Base-by-base conservation (phyloP, 2,113 vertebrate genomes). In the Tympanuchus pallidicinctus region DNA sequence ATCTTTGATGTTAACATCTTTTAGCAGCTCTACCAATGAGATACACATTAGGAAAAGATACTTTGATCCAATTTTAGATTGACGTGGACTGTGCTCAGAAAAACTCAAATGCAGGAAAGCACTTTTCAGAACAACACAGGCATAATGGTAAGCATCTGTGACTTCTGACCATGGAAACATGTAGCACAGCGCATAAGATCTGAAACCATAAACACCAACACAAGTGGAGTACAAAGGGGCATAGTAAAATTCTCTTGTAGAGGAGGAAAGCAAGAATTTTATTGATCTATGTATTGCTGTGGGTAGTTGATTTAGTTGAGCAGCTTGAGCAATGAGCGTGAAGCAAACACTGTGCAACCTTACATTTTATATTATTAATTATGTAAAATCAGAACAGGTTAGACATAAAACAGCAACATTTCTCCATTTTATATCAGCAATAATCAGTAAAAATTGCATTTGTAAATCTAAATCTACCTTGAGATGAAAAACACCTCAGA, bases 1-100 rank as follows among this genome's bases (percentile, higher is more conserved):
- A 27, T 14, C 72, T 89, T 92, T 83, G 85, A 86, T 72, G 69
- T 69, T 72, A 82, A 71, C 22, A n/a, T 66, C 28, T 87, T 87
- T 61, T 63, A 79, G 89, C 65, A 91, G 63, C 65, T 69, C 52
- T 67, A 47, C 40, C 52, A 88, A 28, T 25, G 73, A 88, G 79
- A 57, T 5, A 57, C 38, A 52, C 64, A 85, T 86, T 52, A 81
- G 38, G 36, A 85, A 82, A 91, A 89, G 14, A 57, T 4, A 54
- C 63, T 83, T 54, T 75, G 65, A 61, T 72, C 47, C 65, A 32
- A 32, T 69, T 86, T 83, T 40, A 66, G 61, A 86, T 36, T 30
- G 47, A 48, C 1, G 0, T 0, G 56, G 47, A 57, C 28, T 32
- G 59, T 5, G 1, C 45, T 72, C 47, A 20, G 45, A 54, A 76